Evolutionary conservation across 2,888 invertebrate species (phyloP).

Genomic region (Octonoba sinensis): DNA sequence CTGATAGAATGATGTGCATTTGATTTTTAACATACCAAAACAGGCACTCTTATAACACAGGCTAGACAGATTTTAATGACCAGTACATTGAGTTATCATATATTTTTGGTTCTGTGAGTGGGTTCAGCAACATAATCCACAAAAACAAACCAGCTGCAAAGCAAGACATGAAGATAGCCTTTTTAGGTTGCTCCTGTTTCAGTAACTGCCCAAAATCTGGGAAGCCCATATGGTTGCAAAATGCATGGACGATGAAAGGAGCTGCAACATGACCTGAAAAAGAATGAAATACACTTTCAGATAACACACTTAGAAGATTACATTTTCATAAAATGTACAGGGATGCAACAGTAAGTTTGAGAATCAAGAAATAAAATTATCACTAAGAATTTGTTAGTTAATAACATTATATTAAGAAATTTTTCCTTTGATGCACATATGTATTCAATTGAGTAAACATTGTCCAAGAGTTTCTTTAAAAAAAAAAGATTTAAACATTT

Average conservation of each 20-base stretch:
- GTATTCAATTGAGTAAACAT: too few species aligned
- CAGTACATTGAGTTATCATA: slow-evolving; percentile 71
- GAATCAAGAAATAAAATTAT: neutral
- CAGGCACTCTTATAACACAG: neutral
- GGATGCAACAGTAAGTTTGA: neutral
- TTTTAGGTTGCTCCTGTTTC: slow-evolving; percentile 76
- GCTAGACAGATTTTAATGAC: too few species aligned
- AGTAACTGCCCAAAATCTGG: slow-evolving; percentile 78
- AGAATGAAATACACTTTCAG: neutral
- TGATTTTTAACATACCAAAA: neutral
- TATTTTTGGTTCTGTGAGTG: slow-evolving; percentile 80
- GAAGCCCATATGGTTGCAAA: slow-evolving; percentile 97
- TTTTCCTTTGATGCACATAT: too few species aligned
- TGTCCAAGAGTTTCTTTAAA: too few species aligned
- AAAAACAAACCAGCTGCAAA: slow-evolving; percentile 82
- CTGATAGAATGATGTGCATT: too few species aligned
- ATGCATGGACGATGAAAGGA: slow-evolving; percentile 89
- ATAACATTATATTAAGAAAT: too few species aligned
- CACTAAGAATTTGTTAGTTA: too few species aligned
- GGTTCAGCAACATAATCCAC: slow-evolving; percentile 83
- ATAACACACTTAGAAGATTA: too few species aligned
- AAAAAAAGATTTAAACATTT: too few species aligned
- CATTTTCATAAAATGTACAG: too few species aligned
- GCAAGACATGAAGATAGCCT: slow-evolving; percentile 77
- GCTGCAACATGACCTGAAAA: slow-evolving; percentile 86